Conservation (phyloP, 1,140 invertebrate genomes). For the Drosophila serrata region DNA sequence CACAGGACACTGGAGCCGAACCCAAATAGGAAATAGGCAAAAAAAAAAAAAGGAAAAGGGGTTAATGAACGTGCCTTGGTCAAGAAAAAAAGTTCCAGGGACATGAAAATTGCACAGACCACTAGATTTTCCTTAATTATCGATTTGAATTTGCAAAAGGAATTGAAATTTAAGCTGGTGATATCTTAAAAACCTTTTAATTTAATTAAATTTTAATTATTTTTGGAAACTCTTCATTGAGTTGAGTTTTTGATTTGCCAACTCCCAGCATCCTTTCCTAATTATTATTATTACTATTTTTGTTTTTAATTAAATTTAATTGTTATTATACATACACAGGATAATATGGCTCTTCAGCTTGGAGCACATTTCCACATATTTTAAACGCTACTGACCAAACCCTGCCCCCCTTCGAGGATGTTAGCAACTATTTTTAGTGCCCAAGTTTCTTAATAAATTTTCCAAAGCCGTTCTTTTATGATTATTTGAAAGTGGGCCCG, state of each 20-base stretch:
- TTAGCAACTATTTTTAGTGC: slow-evolving; percentile 59
- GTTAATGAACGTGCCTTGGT: slow-evolving; percentile 55
- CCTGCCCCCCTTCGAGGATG: slow-evolving; percentile 2
- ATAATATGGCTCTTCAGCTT: background rate
- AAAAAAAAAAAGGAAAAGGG: slow-evolving; percentile 35
- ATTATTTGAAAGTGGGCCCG: slow-evolving; percentile 45
- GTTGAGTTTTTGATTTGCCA: background rate
- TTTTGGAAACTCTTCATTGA: background rate
- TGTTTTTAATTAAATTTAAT: background rate
- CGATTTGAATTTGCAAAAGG: background rate
- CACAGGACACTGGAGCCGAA: slow-evolving; percentile 42
- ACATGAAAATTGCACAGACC: slow-evolving; percentile 1
- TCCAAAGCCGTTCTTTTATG: slow-evolving; percentile 53
- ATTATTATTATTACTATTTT: background rate
- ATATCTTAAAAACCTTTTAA: too few relatives aligned
- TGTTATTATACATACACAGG: background rate
- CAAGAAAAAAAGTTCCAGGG: too few relatives aligned
- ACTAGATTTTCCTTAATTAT: background rate
- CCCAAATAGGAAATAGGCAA: slow-evolving; percentile 37
- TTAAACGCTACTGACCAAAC: slow-evolving; percentile 1
- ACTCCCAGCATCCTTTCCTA: background rate
- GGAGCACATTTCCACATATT: slow-evolving; percentile 20
- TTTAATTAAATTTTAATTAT: background rate
- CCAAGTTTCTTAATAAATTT: slow-evolving; percentile 66
- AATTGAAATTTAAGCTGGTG: slow-evolving; percentile 5